Percentiles rank a stretch among this genome's conserved stretches.
Evolutionary conservation across 2,888 invertebrate genomes (phyloP).

Genomic region (Ophraella communa): DNA sequence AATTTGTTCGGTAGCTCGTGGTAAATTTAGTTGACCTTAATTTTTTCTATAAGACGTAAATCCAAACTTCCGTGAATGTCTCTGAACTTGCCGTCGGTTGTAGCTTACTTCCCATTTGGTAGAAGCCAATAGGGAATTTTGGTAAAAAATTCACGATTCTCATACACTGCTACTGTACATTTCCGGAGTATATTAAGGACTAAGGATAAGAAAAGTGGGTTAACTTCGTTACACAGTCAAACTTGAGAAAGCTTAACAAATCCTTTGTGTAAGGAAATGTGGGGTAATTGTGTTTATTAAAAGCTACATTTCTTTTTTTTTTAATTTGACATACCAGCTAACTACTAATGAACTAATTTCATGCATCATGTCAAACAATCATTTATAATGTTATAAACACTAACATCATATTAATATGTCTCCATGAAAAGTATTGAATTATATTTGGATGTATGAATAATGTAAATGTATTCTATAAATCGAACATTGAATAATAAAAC

Average conservation of each 20-base stretch:
- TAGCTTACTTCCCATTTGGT: conserved; percentile 12
- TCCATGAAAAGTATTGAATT: no score
- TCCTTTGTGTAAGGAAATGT: background rate
- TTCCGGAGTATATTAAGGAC: conserved; percentile 3
- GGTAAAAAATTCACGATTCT: conserved; percentile 21
- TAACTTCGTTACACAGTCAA: conserved; percentile 13
- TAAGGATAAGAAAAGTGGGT: conserved; percentile 12
- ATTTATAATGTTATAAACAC: no score
- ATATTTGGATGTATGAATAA: no score
- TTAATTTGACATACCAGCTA: no score
- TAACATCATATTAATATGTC: no score
- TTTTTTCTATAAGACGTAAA: background rate
- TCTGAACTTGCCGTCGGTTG: background rate
- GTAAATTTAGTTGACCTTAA: background rate
- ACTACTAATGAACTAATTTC: no score
- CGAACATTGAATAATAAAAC: no score
- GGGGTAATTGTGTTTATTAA: background rate
- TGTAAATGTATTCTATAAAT: no score
- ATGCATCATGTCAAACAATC: no score
- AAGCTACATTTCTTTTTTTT: no score
- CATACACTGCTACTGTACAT: conserved; percentile 5
- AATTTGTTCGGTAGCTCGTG: no score
- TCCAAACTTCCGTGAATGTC: conserved; percentile 1
- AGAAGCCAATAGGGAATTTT: conserved; percentile 20
- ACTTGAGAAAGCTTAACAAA: conserved; percentile 4